Conservation (phyloP, 2,113 vertebrate species). For the Donacobius atricapilla region DNA sequence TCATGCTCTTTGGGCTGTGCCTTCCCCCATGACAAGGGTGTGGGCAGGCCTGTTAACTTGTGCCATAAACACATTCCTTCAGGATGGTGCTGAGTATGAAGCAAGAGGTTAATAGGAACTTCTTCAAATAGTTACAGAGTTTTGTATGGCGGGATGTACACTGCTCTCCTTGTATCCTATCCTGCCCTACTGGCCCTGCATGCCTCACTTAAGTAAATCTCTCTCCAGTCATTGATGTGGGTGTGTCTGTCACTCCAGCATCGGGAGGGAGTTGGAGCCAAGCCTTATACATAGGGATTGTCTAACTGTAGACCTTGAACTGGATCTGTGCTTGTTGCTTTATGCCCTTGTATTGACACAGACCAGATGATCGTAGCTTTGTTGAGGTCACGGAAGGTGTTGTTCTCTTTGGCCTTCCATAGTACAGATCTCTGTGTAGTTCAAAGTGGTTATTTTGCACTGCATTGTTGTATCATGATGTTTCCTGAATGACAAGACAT, state of each 20-base stretch:
- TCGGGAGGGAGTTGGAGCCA: not conserved
- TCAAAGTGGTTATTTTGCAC: not conserved
- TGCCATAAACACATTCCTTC: slow-evolving; percentile 63
- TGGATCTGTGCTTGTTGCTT: not conserved
- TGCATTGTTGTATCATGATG: not conserved
- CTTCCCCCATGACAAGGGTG: slow-evolving; percentile 48
- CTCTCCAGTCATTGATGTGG: slow-evolving; percentile 16
- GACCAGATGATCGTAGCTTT: not conserved
- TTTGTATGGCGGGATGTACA: not conserved
- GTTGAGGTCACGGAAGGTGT: slow-evolving; percentile 1
- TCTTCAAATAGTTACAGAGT: slow-evolving; percentile 42
- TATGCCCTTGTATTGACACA: not conserved
- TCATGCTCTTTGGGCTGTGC: slow-evolving; percentile 18
- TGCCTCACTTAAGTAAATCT: slow-evolving; percentile 31
- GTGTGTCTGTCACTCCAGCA: slow-evolving; percentile 13
- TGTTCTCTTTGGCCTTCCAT: not conserved
- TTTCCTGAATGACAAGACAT: not conserved
- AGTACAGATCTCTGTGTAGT: rapidly evolving
- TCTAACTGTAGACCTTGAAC: not conserved
- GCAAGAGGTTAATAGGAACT: slow-evolving; percentile 61
- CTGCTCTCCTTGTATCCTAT: not conserved
- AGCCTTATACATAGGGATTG: not conserved
- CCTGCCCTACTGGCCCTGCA: slow-evolving; percentile 38
- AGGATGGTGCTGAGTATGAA: slow-evolving; percentile 51
- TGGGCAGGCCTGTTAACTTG: slow-evolving; percentile 39